Base-by-base conservation (phyloP, 1,140 invertebrate genomes). In the Brevipalpus yothersi region DNA sequence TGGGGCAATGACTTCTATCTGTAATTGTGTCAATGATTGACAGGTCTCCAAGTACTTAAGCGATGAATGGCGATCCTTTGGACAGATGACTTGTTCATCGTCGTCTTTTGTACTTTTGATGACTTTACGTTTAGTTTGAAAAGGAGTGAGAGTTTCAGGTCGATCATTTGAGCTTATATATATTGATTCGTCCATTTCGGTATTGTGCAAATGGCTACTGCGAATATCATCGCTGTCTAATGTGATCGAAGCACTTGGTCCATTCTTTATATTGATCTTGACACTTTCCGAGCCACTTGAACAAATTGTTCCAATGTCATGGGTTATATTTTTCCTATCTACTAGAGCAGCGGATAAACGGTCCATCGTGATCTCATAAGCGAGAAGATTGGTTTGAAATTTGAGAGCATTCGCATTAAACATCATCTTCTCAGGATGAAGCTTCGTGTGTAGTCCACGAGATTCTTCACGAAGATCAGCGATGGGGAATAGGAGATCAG, bases 121-220 rank as follows among this genome's bases (percentile, higher is more conserved):
- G 4, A 63, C 45, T 51, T 62, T 62, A 13, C 58, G 47, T 21
- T 60, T 61, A 10, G 56, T 45, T 51, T 59, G 58, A 57, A 65
- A 64, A 8, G 62, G 62, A 23, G 11, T 58, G 8, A 53, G 12
- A 15, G 7, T 23, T 58, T 31, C 12, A 11, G 49, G 13, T 19
- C 42, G 23, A 15, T 47, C 40, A n/a, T 45, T 21, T 11, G 21
- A 19, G n/a, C 56, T 23, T 17, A 62, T 57, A 19, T 62, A 63
- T 41, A 64, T 64, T 19, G 61, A 64, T 11, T 63, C 62, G 1
- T 58, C 12, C 62, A 63, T 63, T 21, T 31, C 40, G 12, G 56
- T 45, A 13, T 61, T 47, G 17, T 41, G 13, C 5, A 61, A 41
- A 9, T 17, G 12, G n/a, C 42, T 40, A 11, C 8, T 39, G 8